These are phyloP conservation scores for Mastacembelus armatus DNA, from an alignment of 2,797 vertebrate species.

Conservation along the genomic window DNA sequence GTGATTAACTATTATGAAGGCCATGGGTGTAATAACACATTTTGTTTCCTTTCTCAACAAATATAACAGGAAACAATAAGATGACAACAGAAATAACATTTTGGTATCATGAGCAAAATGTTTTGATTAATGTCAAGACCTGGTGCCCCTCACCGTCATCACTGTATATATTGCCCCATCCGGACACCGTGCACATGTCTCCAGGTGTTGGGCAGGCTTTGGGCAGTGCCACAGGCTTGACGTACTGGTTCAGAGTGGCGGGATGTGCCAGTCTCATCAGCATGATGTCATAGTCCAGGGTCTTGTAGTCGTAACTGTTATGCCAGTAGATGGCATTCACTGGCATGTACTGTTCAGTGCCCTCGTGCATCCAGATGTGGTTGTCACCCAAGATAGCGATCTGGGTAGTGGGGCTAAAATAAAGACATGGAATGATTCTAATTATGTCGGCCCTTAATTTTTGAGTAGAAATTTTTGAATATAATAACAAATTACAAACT, in stretches of 20 bases:
- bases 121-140: not conserved
- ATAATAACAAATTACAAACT: constrained; percentile 65
- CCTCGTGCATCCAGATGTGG: constrained; percentile 79
- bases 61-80: not conserved
- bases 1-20: too few species aligned
- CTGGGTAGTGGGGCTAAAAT: constrained; percentile 66
- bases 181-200: constrained; percentile 78
- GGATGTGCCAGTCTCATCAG: constrained; percentile 78
- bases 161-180: constrained; percentile 82
- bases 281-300: constrained; percentile 84
- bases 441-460: not conserved
- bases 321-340: constrained; percentile 84
- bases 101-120: not conserved
- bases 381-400: constrained; percentile 78
- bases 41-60: not conserved
- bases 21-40: not conserved
- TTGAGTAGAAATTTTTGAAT: not conserved
- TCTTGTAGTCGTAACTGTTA: constrained; percentile 77
- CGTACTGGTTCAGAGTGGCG: constrained; percentile 59
- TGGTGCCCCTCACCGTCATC: constrained; percentile 67
- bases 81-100: not conserved
- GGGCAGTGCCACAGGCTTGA: constrained; percentile 77
- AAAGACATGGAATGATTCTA: not conserved
- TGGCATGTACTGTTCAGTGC: constrained; percentile 79
- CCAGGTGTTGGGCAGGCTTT: constrained; percentile 68